These are phyloP conservation scores for Drosophila aff. DNA, from an alignment of 1,140 invertebrate species.

Conservation along the genomic window DNA sequence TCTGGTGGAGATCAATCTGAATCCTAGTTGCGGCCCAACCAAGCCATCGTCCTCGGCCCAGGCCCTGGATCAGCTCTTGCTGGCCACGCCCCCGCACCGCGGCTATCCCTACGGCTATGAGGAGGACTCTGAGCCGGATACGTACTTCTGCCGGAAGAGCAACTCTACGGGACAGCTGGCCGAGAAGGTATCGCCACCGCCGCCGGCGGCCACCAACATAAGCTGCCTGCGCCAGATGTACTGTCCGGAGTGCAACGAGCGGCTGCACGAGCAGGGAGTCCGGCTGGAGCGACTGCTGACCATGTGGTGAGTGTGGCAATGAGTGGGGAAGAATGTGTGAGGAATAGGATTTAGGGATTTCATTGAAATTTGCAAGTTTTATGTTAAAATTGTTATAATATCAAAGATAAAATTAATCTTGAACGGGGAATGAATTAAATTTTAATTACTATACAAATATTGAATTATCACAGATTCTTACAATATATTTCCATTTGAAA, in stretches of 20 bases:
- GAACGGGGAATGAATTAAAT: no score
- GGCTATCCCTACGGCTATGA: constrained; percentile 75
- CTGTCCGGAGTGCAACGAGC: constrained; percentile 74
- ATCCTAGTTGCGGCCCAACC: constrained; percentile 34
- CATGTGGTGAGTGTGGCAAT: constrained; percentile 59
- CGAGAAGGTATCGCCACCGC: constrained; percentile 64
- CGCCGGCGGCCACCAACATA: constrained; percentile 67
- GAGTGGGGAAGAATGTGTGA: no score
- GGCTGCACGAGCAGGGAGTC: constrained; percentile 73
- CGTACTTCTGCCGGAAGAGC: constrained; percentile 70
- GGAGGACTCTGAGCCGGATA: constrained; percentile 58
- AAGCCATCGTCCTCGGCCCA: constrained; percentile 65
- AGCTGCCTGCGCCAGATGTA: constrained; percentile 80
- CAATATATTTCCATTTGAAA: not conserved
- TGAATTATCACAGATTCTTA: no score
- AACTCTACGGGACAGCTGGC: constrained; percentile 69
- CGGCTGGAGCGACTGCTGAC: constrained; percentile 71
- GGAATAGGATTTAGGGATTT: not conserved
- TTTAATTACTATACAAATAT: no score
- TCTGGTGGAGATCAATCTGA: constrained; percentile 70
- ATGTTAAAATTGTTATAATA: not conserved
- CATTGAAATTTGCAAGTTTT: not conserved
- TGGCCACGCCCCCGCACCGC: constrained; percentile 52
- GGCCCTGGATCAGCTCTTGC: constrained; percentile 54
- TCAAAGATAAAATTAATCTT: not conserved